A percentile compares a stretch with the other conserved stretches of the same genome.
Evolutionary conservation across 2,888 invertebrate genomes (phyloP).

Genomic region (Dynastes maya): DNA sequence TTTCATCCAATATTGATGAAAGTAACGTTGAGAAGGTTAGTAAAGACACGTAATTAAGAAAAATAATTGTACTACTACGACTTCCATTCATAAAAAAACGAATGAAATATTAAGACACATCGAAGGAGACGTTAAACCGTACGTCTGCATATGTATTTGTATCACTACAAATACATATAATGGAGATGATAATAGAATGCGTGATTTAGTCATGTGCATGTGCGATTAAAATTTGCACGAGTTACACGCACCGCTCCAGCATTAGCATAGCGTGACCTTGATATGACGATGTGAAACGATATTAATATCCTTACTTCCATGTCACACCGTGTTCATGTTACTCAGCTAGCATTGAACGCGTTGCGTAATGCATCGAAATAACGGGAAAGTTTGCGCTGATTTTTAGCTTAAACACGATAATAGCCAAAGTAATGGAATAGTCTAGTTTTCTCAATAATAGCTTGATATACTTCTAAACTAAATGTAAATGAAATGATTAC

Average conservation of each 20-base stretch:
- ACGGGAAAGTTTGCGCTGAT: slow-evolving; percentile 33
- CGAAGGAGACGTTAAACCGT: background rate
- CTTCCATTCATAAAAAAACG: slow-evolving; percentile 10
- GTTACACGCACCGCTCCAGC: slow-evolving; percentile 49
- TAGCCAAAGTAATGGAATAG: background rate
- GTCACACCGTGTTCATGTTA: slow-evolving; percentile 46
- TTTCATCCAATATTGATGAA: too few relatives aligned
- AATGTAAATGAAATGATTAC: too few relatives aligned
- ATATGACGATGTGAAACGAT: slow-evolving; percentile 46
- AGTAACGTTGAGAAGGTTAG: background rate
- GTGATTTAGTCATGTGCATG: slow-evolving; percentile 26
- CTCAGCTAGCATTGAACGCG: slow-evolving; percentile 43
- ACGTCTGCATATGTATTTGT: background rate
- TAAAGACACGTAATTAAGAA: too few relatives aligned
- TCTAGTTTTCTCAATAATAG: background rate
- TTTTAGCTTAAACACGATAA: slow-evolving; percentile 6
- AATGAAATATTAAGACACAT: background rate
- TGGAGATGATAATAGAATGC: slow-evolving; percentile 5
- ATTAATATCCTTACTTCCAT: slow-evolving; percentile 44
- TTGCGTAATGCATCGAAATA: slow-evolving; percentile 26
- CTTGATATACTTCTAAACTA: background rate
- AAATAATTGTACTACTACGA: background rate
- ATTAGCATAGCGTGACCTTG: slow-evolving; percentile 46
- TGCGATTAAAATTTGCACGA: slow-evolving; percentile 43
- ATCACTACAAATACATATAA: background rate